A percentile compares a stretch with the other conserved stretches of the same genome.
phyloP scores from a whole-genome alignment of 2,888 invertebrate genomes.

The Leptopilina syphax region DNA sequence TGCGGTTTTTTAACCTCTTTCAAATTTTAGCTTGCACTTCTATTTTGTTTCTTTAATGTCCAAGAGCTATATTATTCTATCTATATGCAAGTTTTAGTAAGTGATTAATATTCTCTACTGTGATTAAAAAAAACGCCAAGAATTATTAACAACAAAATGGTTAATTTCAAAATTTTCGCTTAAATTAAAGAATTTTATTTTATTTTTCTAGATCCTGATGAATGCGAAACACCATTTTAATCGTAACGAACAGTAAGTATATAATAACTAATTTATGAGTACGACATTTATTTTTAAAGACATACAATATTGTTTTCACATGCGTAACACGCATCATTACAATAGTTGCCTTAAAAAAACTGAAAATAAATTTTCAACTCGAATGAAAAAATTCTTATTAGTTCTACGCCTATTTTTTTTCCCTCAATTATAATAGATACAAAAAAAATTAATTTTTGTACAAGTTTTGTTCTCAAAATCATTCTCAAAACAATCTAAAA shows the following conservation, averaged over 20 bases:
- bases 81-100: conserved; percentile 24
- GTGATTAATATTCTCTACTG: conserved; percentile 14
- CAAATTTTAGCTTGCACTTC: conserved; percentile 22
- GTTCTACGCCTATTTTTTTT: not conserved
- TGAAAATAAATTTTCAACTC: not conserved
- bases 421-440: not conserved
- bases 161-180: not conserved
- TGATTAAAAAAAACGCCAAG: not conserved
- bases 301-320: conserved; percentile 49
- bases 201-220: conserved; percentile 56
- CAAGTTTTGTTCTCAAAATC: not conserved
- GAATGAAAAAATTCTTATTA: not conserved
- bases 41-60: conserved; percentile 6
- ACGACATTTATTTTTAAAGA: conserved; percentile 54
- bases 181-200: conserved; percentile 32
- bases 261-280: conserved; percentile 53
- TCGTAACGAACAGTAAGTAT: conserved; percentile 51
- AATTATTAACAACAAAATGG: not conserved
- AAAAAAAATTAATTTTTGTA: not conserved
- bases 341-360: not conserved
- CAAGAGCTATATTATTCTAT: conserved; percentile 24
- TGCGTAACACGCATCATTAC: conserved; percentile 29
- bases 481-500: not conserved
- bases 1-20: conserved; percentile 24
- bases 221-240: conserved; percentile 39